Percentiles rank a stretch among this genome's conserved stretches.
phyloP scores from a whole-genome alignment of 2,113 vertebrate genomes.

The Trogon melanurus region DNA sequence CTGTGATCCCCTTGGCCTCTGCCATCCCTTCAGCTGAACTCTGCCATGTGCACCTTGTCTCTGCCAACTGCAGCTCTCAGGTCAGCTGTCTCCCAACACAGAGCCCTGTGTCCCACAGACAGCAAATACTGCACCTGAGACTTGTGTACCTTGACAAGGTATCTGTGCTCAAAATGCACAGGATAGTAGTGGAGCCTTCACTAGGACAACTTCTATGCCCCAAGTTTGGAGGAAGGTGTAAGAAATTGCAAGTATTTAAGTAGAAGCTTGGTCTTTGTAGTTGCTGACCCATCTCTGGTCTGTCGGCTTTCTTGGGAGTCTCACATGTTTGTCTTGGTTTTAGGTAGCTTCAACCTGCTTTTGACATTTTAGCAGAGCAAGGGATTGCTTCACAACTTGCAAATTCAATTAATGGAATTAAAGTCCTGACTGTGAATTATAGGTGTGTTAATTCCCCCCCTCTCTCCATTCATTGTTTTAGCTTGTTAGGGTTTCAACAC shows the following conservation, averaged over 20 bases:
- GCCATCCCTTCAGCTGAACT: neutral
- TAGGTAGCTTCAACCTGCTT: neutral
- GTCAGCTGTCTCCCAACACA: neutral
- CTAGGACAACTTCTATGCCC: neutral
- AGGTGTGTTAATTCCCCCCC: neutral
- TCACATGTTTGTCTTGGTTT: neutral
- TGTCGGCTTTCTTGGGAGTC: neutral
- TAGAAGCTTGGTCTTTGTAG: neutral
- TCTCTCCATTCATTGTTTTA: neutral
- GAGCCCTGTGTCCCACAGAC: accelerated
- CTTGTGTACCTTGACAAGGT: neutral
- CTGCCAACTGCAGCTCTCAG: accelerated
- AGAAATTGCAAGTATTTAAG: neutral
- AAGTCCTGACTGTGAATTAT: neutral
- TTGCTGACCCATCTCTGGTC: neutral
- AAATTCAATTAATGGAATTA: neutral
- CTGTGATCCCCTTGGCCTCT: neutral
- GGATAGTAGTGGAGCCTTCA: neutral
- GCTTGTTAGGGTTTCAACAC: neutral
- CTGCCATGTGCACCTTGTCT: neutral
- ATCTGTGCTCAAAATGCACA: neutral
- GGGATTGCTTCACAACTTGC: neutral
- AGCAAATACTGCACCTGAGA: neutral
- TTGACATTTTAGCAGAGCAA: neutral
- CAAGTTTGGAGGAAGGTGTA: neutral